Conservation (phyloP, 2,888 invertebrate species). For the Luffia ferchaultella region DNA sequence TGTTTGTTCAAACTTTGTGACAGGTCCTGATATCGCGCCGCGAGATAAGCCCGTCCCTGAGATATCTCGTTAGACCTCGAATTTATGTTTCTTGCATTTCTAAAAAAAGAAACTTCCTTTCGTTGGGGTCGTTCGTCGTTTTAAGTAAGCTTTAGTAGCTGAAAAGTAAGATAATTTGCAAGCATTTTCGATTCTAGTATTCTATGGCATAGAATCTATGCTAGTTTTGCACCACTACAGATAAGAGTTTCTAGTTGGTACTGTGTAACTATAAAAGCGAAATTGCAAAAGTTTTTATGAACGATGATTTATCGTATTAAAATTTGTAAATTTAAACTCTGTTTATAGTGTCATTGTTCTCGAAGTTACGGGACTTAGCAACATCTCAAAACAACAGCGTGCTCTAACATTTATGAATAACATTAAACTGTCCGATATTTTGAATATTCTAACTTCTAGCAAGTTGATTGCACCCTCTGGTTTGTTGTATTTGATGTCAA, state of each 20-base stretch:
- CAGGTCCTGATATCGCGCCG: slow-evolving; percentile 26
- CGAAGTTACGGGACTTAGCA: slow-evolving; percentile 56
- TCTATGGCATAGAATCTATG: no score
- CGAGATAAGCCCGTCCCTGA: slow-evolving; percentile 26
- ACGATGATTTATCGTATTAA: slow-evolving; percentile 24
- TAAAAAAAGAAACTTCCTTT: slow-evolving; percentile 6
- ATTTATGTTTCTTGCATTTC: slow-evolving; percentile 41
- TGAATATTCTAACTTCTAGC: slow-evolving; percentile 34
- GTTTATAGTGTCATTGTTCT: slow-evolving; percentile 61
- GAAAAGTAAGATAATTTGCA: no score
- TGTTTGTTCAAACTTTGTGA: slow-evolving; percentile 40
- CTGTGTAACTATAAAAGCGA: no score
- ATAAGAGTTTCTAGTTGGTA: no score
- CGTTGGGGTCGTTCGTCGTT: neutral
- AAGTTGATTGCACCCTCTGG: neutral
- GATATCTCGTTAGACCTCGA: slow-evolving; percentile 27
- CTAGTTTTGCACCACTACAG: no score
- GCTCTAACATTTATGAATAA: slow-evolving; percentile 59
- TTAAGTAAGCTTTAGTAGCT: no score
- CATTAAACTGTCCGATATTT: slow-evolving; percentile 51
- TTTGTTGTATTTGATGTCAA: neutral
- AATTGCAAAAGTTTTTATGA: slow-evolving; percentile 3
- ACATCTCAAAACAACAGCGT: slow-evolving; percentile 50
- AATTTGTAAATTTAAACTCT: neutral
- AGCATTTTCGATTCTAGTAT: no score